A percentile compares a stretch with the other conserved stretches of the same genome.
Evolutionary conservation across 1,140 invertebrate genomes (phyloP).

Genomic region (Drosophila micromelanica): DNA sequence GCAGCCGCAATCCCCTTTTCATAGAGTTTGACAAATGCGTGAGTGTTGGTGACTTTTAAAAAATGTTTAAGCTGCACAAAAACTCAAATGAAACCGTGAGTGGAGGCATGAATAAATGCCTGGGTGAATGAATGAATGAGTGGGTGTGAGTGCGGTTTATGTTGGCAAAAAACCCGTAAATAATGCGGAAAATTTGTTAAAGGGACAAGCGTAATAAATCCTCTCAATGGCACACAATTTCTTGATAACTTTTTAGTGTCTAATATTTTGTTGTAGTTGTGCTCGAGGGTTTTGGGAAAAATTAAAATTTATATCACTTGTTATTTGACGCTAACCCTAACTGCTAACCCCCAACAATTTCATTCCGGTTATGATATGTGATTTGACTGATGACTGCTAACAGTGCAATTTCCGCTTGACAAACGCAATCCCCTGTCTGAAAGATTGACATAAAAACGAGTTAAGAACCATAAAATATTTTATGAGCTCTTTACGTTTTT

Average conservation of each 20-base stretch:
- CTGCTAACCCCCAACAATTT: conserved; percentile 17
- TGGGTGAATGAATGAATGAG: conserved; percentile 9
- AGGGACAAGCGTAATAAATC: conserved; percentile 80
- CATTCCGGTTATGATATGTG: conserved; percentile 48
- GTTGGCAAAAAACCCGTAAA: conserved; percentile 57
- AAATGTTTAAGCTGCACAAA: conserved; percentile 74
- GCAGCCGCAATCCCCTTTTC: conserved; percentile 48
- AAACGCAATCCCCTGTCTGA: conserved; percentile 3
- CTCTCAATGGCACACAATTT: conserved; percentile 73
- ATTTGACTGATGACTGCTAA: conserved; percentile 49
- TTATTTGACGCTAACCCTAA: conserved; percentile 19
- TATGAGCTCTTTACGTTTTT: conserved; percentile 29
- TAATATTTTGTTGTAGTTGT: conserved; percentile 59
- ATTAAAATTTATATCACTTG: conserved; percentile 72
- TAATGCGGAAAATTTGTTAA: conserved; percentile 82
- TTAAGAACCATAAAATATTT: conserved; percentile 35
- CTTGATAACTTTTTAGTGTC: conserved; percentile 77
- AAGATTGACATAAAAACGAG: conserved; percentile 20
- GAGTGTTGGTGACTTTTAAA: conserved; percentile 81
- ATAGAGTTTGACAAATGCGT: conserved; percentile 79
- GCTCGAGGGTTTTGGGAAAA: conserved; percentile 43
- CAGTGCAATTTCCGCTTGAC: conserved; percentile 41
- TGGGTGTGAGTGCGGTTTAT: conserved; percentile 29
- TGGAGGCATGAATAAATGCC: conserved; percentile 53
- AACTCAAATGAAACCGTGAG: conserved; percentile 73